phyloP scores from a whole-genome alignment of 2,113 vertebrate genomes.

The Donacobius atricapilla region DNA sequence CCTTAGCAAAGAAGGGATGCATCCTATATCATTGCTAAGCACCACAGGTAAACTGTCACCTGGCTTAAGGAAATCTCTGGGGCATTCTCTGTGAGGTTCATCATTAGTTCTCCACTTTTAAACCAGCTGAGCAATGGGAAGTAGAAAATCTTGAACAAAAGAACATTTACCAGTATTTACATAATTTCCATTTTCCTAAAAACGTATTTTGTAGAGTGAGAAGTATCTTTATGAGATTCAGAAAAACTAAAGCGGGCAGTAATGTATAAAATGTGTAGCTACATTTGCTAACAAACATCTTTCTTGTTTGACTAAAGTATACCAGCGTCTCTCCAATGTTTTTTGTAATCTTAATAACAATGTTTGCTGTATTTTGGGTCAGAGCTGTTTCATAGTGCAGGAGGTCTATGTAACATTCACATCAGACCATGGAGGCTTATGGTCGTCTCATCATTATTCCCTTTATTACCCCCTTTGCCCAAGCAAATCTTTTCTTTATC shows the following conservation, averaged over 20 bases:
- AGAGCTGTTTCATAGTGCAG: background rate
- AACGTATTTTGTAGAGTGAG: background rate
- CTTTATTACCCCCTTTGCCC: background rate
- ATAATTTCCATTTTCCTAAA: background rate
- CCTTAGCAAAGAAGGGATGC: background rate
- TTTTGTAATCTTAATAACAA: background rate
- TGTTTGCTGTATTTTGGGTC: background rate
- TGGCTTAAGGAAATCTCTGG: background rate
- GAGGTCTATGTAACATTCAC: background rate
- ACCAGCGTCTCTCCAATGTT: background rate
- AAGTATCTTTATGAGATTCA: background rate
- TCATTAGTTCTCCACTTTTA: background rate
- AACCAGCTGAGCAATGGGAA: background rate
- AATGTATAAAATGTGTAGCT: background rate
- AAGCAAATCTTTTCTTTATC: background rate
- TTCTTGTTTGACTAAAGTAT: background rate
- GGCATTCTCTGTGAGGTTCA: background rate
- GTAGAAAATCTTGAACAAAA: background rate
- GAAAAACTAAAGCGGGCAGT: background rate
- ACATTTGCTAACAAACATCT: background rate
- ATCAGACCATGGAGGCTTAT: background rate
- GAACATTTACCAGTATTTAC: background rate
- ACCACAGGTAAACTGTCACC: background rate
- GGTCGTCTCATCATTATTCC: background rate
- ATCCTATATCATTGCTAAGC: background rate